Base-by-base conservation (phyloP, 2,797 vertebrate genomes). In the Lates japonicus region DNA sequence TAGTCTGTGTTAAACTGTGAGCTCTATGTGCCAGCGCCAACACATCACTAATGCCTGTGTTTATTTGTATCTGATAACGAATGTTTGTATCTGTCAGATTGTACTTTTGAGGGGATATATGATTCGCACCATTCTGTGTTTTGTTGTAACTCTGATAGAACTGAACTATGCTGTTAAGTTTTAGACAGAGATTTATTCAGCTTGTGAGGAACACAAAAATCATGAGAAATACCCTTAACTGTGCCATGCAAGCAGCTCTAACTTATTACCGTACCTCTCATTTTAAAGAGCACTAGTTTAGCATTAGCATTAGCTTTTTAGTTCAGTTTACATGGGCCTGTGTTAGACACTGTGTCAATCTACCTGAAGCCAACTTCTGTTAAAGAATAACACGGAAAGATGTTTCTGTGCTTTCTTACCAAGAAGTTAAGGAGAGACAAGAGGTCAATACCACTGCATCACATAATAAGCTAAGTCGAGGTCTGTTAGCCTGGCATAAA, bases 61-160 rank as follows among this genome's bases (percentile, higher is more conserved):
- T 68, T 61, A 61, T 60, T 51, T 49, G 7, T 41, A 70, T 84
- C 75, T 77, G 48, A 78, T 70, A n/a, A 64, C 65, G 71, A 70
- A 10, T 52, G 51, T 73, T 65, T 82, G 70, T 52, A 59, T 8
- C 35, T 58, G 52, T 76, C 31, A 14, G 29, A 62, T 20, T 62
- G 29, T 64, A 37, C 73, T 42, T 55, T n/a, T 54, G 16, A 33
- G n/a, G n/a, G 25, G 41, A 63, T 69, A 22, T 9, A 55, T 10
- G 42, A 39, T 70, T 64, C 63, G 35, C 31, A 60, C 17, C 22
- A 44, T 70, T 76, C 5, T 9, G 3, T 74, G 29, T 25, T 74
- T 61, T 65, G n/a, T n/a, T 48, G 5, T 16, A 16, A 39, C 46
- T 52, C 49, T 58, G 62, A 80, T 63, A 82, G 58, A 82, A 25